phyloP scores from a whole-genome alignment of 2,888 invertebrate genomes.

The Ditula angustiorana region DNA sequence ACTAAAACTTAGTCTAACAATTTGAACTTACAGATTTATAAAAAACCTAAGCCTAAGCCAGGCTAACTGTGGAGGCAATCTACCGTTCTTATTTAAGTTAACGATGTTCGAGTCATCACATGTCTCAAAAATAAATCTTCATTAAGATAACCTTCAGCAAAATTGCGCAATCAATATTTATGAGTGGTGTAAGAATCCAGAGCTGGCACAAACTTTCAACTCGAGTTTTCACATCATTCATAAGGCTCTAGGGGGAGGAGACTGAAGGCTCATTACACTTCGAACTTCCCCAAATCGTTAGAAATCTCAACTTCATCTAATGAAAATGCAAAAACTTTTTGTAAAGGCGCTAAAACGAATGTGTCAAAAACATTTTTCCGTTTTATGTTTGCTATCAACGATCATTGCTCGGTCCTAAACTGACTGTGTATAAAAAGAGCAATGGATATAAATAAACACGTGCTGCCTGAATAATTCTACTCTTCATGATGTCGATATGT shows the following conservation, averaged over 20 bases:
- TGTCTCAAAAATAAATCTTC: slow-evolving; percentile 30
- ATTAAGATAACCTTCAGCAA: slow-evolving; percentile 23
- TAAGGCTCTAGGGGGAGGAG: slow-evolving; percentile 37
- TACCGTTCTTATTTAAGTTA: neutral
- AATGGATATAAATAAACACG: neutral
- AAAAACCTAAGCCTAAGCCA: neutral
- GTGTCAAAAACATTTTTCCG: slow-evolving; percentile 34
- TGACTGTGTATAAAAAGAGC: neutral
- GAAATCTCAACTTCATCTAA: slow-evolving; percentile 40
- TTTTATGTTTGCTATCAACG: slow-evolving; percentile 19
- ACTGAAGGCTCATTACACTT: slow-evolving; percentile 39
- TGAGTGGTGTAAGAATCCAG: slow-evolving; percentile 38
- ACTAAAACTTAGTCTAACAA: no score
- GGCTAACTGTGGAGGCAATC: neutral
- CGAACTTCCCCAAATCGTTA: slow-evolving; percentile 39
- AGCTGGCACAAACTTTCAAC: slow-evolving; percentile 42
- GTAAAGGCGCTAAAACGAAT: slow-evolving; percentile 34
- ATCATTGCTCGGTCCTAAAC: slow-evolving; percentile 7
- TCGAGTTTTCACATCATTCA: slow-evolving; percentile 47
- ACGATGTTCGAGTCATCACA: slow-evolving; percentile 2
- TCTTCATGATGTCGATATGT: no score
- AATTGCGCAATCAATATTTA: slow-evolving; percentile 37
- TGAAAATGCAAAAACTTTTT: slow-evolving; percentile 40
- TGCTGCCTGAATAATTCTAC: no score
- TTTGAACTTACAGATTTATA: neutral